Percentiles rank a stretch among this genome's conserved stretches.
Conservation (phyloP, 2,113 vertebrate species). For the Lampris megalopsis region DNA sequence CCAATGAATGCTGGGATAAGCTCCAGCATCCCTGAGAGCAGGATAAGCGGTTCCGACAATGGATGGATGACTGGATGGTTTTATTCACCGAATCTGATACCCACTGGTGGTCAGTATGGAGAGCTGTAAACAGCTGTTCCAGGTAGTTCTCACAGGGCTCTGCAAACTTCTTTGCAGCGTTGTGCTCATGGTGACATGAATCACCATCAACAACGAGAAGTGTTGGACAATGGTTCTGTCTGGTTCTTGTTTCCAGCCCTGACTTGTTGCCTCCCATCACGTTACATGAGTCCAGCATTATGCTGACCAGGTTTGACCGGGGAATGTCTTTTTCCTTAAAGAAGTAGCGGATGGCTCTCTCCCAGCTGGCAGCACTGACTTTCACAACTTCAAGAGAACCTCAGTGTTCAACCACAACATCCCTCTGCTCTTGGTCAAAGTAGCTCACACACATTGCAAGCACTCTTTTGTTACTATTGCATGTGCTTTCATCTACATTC, state of each 20-base stretch:
- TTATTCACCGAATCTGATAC: too few relatives aligned
- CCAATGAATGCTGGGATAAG: too few relatives aligned
- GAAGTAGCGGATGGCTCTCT: background rate
- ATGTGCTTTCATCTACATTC: too few relatives aligned
- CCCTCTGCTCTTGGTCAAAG: background rate
- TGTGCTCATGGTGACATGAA: background rate
- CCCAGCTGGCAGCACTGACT: background rate
- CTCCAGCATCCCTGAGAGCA: too few relatives aligned
- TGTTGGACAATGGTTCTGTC: background rate
- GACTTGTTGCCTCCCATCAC: background rate
- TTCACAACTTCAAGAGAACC: background rate
- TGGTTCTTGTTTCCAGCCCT: background rate
- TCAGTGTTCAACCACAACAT: background rate
- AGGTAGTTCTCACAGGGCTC: background rate
- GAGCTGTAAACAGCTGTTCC: background rate
- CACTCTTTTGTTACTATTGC: background rate
- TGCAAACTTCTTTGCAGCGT: background rate
- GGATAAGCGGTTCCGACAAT: too few relatives aligned
- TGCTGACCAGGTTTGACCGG: background rate
- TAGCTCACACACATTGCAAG: background rate
- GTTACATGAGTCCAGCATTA: background rate
- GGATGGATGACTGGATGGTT: too few relatives aligned
- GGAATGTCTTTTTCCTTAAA: too few relatives aligned
- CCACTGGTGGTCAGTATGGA: too few relatives aligned
- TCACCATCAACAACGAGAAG: background rate